Conservation (phyloP, 2,113 vertebrate genomes). For the Podarcis muralis region DNA sequence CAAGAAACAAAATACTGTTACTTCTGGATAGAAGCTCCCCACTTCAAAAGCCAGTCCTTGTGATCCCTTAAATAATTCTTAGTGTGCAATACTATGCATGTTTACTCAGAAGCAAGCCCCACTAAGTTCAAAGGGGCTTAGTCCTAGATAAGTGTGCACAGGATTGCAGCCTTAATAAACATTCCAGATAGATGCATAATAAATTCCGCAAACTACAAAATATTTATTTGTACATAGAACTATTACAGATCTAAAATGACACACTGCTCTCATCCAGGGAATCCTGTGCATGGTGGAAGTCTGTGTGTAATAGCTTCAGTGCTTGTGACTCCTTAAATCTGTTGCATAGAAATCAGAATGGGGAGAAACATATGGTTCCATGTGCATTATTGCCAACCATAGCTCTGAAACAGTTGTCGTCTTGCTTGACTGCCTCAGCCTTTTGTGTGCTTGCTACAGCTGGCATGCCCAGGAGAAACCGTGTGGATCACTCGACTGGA, state of each 20-base stretch:
- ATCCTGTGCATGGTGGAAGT: not conserved
- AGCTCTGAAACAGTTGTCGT: not conserved
- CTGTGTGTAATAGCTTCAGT: not conserved
- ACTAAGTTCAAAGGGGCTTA: not conserved
- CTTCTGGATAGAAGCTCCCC: not conserved
- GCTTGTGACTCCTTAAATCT: not conserved
- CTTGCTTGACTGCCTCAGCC: not conserved
- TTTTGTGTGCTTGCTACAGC: not conserved
- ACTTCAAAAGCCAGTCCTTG: not conserved
- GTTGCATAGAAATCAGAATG: not conserved
- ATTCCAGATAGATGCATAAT: not conserved
- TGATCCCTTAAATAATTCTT: not conserved
- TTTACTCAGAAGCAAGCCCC: not conserved
- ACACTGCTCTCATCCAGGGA: not conserved
- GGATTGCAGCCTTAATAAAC: not conserved
- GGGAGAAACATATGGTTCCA: not conserved
- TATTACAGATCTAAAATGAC: not conserved
- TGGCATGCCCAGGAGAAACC: not conserved
- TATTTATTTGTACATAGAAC: not conserved
- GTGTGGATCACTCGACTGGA: not conserved
- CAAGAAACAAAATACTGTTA: not conserved
- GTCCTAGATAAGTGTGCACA: not conserved
- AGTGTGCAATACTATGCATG: not conserved
- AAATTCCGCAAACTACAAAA: not conserved
- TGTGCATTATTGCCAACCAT: not conserved